phyloP scores from a whole-genome alignment of 64 coral and sea anemone species.

The Pachyseris speciosa region DNA sequence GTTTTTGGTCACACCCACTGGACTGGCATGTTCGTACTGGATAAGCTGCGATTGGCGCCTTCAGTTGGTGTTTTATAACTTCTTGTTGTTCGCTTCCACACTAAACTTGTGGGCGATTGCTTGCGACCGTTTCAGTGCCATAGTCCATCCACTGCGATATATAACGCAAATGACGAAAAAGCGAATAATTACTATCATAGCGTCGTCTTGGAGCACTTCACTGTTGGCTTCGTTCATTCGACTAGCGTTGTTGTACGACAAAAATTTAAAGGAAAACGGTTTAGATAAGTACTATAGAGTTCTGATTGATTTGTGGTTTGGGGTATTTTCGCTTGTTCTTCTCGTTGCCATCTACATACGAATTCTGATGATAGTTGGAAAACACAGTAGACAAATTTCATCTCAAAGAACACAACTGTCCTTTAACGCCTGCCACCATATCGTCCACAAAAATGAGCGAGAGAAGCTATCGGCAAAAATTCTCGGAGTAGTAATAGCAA shows the following conservation, averaged over 20 bases:
- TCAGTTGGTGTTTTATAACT: neutral
- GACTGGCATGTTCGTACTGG: neutral
- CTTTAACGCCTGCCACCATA: neutral
- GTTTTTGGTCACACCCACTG: constrained; percentile 7
- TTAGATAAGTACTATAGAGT: neutral
- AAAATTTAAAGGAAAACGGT: too few relatives aligned
- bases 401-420: constrained; percentile 1
- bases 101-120: constrained; percentile 3
- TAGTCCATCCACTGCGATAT: neutral
- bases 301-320: neutral
- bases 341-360: neutral
- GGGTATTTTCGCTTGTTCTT: neutral
- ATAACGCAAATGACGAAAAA: neutral
- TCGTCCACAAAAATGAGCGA: neutral
- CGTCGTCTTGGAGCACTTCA: neutral
- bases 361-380: neutral
- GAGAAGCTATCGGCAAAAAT: neutral
- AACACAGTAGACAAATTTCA: neutral
- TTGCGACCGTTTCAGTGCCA: neutral
- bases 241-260: neutral
- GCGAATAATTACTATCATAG: neutral
- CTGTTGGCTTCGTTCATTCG: neutral
- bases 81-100: neutral
- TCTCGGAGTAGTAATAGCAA: neutral
- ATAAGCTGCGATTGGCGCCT: neutral